Conservation (phyloP, 2,888 invertebrate species). For the Syritta pipiens region DNA sequence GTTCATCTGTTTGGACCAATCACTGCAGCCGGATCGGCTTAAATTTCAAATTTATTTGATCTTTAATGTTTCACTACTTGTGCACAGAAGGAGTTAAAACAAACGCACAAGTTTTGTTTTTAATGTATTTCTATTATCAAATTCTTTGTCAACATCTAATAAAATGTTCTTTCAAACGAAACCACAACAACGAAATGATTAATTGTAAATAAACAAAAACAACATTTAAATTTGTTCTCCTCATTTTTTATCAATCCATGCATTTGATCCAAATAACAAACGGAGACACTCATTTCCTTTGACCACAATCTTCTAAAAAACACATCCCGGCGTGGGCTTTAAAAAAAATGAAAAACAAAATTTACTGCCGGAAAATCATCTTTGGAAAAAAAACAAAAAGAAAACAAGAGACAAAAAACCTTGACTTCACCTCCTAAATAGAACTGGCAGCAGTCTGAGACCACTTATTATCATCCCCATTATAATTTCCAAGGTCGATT, state of each 20-base stretch:
- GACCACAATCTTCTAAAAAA: no score
- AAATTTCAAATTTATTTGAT: no score
- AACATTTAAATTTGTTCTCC: neutral
- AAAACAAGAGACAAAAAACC: constrained; percentile 3
- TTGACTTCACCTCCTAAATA: constrained; percentile 8
- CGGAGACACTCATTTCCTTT: neutral
- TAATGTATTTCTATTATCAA: no score
- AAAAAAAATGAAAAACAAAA: constrained; percentile 6
- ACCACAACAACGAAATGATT: no score
- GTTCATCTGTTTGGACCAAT: no score
- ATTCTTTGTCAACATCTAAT: no score
- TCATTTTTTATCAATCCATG: constrained; percentile 7
- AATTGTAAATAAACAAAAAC: no score
- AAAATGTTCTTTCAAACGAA: no score
- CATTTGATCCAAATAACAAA: neutral
- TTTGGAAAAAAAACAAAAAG: constrained; percentile 2
- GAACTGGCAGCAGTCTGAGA: constrained; percentile 17
- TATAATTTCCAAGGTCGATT: constrained; percentile 43
- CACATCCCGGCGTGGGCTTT: constrained; percentile 1
- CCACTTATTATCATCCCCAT: constrained; percentile 16
- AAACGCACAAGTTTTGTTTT: no score
- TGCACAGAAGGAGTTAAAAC: no score
- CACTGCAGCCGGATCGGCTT: no score
- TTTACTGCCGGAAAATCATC: constrained; percentile 2
- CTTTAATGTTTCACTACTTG: no score